Evolutionary conservation across 2,888 invertebrate species (phyloP), one percentile per base, ranked within the genome.

Genomic region (Chymomyza caudatula): DNA sequence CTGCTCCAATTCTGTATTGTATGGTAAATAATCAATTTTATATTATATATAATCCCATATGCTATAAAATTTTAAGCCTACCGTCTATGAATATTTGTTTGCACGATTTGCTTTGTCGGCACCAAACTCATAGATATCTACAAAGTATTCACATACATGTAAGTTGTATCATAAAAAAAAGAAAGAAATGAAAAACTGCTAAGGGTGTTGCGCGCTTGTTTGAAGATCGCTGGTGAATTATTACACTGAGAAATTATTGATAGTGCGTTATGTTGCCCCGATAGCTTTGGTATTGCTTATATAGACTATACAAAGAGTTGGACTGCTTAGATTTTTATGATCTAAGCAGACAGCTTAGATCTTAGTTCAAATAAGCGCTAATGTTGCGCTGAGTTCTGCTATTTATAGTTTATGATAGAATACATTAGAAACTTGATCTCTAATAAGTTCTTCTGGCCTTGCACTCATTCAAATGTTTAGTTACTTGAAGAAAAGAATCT

Each of bases 31-130:
- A 69, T 67, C 74, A 72, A 72, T 60, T 74, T 63, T 57, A 68
- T 67, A 74, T 69, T 72, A 69, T 63, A 37, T 37, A 72, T 71
- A 78, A 76, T 76, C 74, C 69, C 54, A 54, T 55, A 53, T 62
- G 62, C 69, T 72, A 71, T 78, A 78, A 75, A 78, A 74, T 62
- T 74, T 73, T 74, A 77, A 79, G 69, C 76, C 74, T 67, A 52
- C 55, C 67, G 68, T 23, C 64, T 70, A 71, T 77, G 69, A 70
- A 74, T 61, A 74, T 13, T 56, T 81, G 69, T 78, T 81, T 80
- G 69, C 71, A 74, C 74, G 67, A 69, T 79, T 73, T 52, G 62
- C 80, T 85, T 85, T 85, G 85, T 85, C 85, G 85, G 85, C 80
- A 71, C 5, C 6, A 51, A 51, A 47, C 17, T 17, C 11, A 11